Conservation (phyloP, 2,888 invertebrate genomes). For the Subacronicta megacephala region DNA sequence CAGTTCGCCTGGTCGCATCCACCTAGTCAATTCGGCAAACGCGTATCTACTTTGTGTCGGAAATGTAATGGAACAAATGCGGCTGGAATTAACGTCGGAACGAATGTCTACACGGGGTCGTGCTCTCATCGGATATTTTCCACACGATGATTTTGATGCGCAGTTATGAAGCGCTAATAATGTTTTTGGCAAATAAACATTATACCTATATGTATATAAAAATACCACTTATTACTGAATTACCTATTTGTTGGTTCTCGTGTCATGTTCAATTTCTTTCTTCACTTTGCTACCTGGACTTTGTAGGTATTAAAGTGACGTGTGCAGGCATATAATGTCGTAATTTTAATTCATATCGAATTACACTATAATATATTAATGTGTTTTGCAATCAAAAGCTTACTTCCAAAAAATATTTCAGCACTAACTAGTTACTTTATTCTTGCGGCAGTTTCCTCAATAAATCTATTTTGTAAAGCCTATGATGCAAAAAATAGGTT, state of each 20-base stretch:
- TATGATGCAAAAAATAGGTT: constrained; percentile 68
- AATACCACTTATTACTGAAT: constrained; percentile 39
- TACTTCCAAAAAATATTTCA: neutral
- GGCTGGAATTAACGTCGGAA: constrained; percentile 89
- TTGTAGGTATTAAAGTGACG: no score
- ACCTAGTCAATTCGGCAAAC: constrained; percentile 89
- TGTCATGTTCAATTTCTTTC: constrained; percentile 17
- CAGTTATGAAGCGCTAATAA: constrained; percentile 80
- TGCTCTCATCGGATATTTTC: constrained; percentile 86
- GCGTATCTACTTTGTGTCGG: constrained; percentile 90
- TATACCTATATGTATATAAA: constrained; percentile 45
- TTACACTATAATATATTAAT: no score
- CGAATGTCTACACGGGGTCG: constrained; percentile 88
- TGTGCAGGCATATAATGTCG: no score
- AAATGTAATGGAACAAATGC: constrained; percentile 90
- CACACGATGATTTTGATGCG: constrained; percentile 87
- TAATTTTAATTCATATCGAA: no score
- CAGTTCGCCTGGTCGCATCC: constrained; percentile 87
- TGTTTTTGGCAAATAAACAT: constrained; percentile 70
- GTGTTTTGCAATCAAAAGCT: no score
- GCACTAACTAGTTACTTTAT: neutral
- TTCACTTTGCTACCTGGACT: neutral
- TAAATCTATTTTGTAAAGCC: constrained; percentile 54
- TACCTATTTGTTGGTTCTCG: constrained; percentile 23
- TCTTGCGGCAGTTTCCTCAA: constrained; percentile 24